Evolutionary conservation across 2,888 invertebrate species (phyloP).

Genomic region (Adela reaumurella): DNA sequence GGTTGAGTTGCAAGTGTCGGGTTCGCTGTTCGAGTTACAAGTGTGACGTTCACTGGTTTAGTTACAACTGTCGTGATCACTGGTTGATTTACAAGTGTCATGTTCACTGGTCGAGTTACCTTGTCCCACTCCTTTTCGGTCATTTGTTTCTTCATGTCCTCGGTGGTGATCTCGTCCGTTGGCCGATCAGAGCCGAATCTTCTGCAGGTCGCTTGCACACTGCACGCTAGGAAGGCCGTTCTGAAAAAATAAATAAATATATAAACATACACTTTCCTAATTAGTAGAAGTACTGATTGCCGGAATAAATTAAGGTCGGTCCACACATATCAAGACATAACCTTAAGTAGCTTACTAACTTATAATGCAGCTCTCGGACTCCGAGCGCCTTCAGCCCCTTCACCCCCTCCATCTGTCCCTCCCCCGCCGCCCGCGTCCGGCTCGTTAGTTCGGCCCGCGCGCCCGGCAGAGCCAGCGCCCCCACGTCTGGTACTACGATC

Average conservation of each 20-base stretch:
- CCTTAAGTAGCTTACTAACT: conserved; percentile 35
- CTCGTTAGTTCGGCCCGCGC: conserved; percentile 79
- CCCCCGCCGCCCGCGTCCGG: conserved; percentile 67
- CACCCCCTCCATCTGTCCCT: conserved; percentile 78
- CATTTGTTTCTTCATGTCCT: conserved; percentile 92
- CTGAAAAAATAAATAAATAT: conserved; percentile 48
- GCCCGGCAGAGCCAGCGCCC: conserved; percentile 80
- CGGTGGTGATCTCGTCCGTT: conserved; percentile 86
- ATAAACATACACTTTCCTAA: too few species aligned
- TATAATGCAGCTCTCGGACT: conserved; percentile 48
- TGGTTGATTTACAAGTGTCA: too few species aligned
- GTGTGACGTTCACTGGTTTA: too few species aligned
- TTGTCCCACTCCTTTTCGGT: conserved; percentile 91
- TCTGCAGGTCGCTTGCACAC: conserved; percentile 81
- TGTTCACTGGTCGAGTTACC: too few species aligned
- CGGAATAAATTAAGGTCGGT: too few species aligned
- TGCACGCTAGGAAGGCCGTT: conserved; percentile 92
- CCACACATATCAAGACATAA: background rate
- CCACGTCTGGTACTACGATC: conserved; percentile 96
- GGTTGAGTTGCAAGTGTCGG: too few species aligned
- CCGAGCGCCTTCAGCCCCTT: conserved; percentile 73
- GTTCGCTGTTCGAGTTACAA: too few species aligned
- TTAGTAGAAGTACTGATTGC: too few species aligned
- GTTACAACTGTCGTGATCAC: too few species aligned
- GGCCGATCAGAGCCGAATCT: conserved; percentile 83